Conservation (phyloP, 2,888 invertebrate species). For the Oasisia sp. region DNA sequence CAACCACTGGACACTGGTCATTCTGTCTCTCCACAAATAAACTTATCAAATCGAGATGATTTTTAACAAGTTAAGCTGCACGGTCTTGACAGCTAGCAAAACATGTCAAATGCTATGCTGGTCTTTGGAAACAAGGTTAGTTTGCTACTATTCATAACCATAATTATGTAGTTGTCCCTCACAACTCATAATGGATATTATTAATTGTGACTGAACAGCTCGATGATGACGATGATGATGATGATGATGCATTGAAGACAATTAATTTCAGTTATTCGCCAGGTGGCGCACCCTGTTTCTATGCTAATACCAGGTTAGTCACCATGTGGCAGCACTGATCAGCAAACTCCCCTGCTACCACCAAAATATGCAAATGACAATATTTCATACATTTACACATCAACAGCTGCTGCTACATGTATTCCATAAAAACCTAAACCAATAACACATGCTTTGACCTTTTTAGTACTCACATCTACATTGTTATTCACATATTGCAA, state of each 20-base stretch:
- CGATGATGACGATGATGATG: neutral
- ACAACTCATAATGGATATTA: neutral
- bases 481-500: neutral
- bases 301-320: neutral
- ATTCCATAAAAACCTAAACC: neutral
- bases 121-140: neutral
- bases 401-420: neutral
- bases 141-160: neutral
- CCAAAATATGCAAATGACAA: neutral
- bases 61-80: neutral
- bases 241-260: neutral
- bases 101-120: neutral
- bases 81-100: neutral
- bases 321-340: slow-evolving; percentile 10
- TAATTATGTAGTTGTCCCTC: neutral
- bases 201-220: neutral
- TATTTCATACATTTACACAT: neutral
- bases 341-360: neutral
- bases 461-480: neutral
- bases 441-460: neutral
- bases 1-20: neutral
- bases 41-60: neutral
- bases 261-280: neutral
- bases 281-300: neutral
- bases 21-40: neutral